Conservation (phyloP, 2,888 invertebrate species). For the Neoitamus cyanurus region DNA sequence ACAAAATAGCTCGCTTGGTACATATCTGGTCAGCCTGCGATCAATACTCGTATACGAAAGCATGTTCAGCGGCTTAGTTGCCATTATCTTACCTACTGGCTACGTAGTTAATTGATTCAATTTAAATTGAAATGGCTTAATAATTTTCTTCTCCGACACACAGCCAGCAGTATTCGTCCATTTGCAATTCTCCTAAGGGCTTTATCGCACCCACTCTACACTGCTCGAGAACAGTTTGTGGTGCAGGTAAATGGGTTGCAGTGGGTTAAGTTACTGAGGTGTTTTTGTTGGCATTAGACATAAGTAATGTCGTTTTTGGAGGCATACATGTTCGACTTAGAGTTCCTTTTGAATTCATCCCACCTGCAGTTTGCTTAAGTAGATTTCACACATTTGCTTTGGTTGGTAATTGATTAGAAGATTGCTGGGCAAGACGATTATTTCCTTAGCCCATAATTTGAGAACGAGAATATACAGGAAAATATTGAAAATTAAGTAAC, state of each 20-base stretch:
- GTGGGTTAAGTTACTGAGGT: neutral
- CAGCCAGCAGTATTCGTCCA: neutral
- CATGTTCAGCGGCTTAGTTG: neutral
- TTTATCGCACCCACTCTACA: neutral
- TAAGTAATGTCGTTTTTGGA: neutral
- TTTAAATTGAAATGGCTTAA: neutral
- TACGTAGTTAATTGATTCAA: neutral
- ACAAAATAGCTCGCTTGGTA: neutral
- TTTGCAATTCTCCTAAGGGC: neutral
- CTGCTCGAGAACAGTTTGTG: neutral
- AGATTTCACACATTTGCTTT: too few species aligned
- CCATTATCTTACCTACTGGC: neutral
- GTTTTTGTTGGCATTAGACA: neutral
- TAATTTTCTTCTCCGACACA: neutral
- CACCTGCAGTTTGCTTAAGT: too few species aligned
- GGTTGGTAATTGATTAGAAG: too few species aligned
- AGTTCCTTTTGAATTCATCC: too few species aligned
- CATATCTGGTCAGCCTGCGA: neutral
- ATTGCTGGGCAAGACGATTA: too few species aligned
- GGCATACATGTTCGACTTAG: neutral
- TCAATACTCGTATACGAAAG: neutral
- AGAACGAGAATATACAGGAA: too few species aligned
- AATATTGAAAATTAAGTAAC: too few species aligned
- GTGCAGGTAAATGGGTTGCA: neutral
- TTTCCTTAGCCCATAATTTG: too few species aligned